Evolutionary conservation across 2,888 invertebrate species (phyloP).

Genomic region (Palloptera scutellata): DNA sequence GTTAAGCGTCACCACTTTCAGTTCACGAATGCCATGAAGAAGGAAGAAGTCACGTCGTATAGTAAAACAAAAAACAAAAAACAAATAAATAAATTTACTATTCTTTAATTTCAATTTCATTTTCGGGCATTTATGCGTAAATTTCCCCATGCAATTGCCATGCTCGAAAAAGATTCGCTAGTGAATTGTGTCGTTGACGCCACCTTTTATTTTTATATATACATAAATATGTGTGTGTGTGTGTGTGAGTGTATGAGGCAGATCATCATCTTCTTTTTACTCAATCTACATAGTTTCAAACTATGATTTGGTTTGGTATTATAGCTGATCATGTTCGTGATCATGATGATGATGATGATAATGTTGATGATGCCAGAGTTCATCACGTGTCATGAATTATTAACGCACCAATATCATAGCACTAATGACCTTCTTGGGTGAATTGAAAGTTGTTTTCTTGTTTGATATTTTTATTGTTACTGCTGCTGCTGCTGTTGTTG

Average conservation of each 20-base stretch:
- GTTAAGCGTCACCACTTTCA: background rate
- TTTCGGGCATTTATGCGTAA: constrained; percentile 19
- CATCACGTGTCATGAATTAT: constrained; percentile 32
- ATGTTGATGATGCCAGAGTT: constrained; percentile 22
- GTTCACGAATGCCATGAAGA: constrained; percentile 2
- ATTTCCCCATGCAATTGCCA: constrained; percentile 22
- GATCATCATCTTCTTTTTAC: background rate
- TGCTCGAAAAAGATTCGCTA: constrained; percentile 3
- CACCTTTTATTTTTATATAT: too few relatives aligned
- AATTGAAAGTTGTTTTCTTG: constrained; percentile 22
- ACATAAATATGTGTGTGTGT: background rate
- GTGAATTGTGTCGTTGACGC: background rate
- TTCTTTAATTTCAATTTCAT: constrained; percentile 20
- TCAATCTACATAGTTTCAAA: constrained; percentile 6
- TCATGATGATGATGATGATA: constrained; percentile 14
- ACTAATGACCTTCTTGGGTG: constrained; percentile 26
- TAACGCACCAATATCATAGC: constrained; percentile 19
- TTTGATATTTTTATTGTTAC: background rate
- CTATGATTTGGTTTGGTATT: background rate
- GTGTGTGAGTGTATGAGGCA: background rate
- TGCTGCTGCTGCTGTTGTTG: background rate
- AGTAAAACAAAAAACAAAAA: too few relatives aligned
- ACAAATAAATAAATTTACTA: background rate
- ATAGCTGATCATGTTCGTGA: background rate
- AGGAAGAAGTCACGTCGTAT: background rate